Evolutionary conservation across 92 coral and sea anemone species (phyloP).

Genomic region (Phenganax subtilis): DNA sequence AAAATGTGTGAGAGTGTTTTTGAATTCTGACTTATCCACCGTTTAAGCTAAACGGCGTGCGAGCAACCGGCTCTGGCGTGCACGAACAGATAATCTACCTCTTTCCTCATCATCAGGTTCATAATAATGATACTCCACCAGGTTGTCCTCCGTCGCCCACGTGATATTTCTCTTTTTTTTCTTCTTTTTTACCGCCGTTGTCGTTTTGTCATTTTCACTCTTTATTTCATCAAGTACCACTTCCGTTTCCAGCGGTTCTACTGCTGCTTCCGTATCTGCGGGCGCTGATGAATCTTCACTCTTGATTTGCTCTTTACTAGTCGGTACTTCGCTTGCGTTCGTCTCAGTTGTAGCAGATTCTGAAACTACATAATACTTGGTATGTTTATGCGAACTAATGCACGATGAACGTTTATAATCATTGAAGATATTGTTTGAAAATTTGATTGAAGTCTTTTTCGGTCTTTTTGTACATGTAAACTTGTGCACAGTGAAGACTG

Average conservation of each 20-base stretch:
- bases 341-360: not conserved
- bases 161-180: slow-evolving; percentile 70
- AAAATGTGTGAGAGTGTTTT: no score
- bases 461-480: no score
- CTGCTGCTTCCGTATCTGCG: slow-evolving; percentile 53
- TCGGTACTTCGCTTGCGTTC: not conserved
- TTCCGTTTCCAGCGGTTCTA: slow-evolving; percentile 53
- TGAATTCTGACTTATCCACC: no score
- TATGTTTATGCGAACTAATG: no score
- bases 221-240: slow-evolving; percentile 20
- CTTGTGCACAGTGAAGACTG: no score
- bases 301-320: not conserved
- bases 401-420: no score
- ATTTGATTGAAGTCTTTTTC: no score
- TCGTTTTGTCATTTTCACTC: slow-evolving; percentile 35
- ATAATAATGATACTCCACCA: slow-evolving; percentile 74
- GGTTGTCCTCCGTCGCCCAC: slow-evolving; percentile 79
- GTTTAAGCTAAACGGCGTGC: no score
- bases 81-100: slow-evolving; percentile 41
- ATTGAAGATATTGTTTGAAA: no score
- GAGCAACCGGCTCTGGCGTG: no score
- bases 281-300: not conserved
- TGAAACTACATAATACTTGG: not conserved
- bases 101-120: slow-evolving; percentile 97
- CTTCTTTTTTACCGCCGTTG: slow-evolving; percentile 55